A percentile compares a stretch with the other conserved stretches of the same genome.
These are phyloP conservation scores for Babyrousa celebensis DNA, from an alignment of 2,797 vertebrate genomes.

Conservation along the genomic window DNA sequence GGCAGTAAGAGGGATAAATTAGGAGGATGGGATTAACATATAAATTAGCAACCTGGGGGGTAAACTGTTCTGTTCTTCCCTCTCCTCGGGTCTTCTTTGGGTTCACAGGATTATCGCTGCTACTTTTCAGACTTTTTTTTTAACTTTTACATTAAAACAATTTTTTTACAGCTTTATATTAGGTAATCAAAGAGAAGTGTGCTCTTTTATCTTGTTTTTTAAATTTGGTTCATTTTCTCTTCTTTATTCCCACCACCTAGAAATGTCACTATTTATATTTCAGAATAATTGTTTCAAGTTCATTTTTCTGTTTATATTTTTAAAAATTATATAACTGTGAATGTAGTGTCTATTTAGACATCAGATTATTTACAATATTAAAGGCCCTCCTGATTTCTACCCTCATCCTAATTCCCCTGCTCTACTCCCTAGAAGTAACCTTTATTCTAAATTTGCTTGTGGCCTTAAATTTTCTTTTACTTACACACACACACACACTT, in stretches of 20 bases:
- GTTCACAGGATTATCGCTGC: not conserved
- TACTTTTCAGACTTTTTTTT: not conserved
- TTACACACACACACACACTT: not conserved
- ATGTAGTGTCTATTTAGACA: conserved; percentile 11
- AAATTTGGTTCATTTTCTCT: conserved; percentile 6
- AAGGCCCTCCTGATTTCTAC: not conserved
- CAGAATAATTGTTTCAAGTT: conserved; percentile 51
- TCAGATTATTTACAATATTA: conserved; percentile 15
- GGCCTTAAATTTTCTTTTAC: conserved; percentile 17
- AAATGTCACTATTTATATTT: not conserved
- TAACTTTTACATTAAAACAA: not conserved
- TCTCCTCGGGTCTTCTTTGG: not conserved
- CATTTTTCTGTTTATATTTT: conserved; percentile 33
- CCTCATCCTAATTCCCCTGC: not conserved
- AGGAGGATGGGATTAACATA: too few relatives aligned
- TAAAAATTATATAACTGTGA: conserved; percentile 4
- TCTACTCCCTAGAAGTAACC: conserved; percentile 8
- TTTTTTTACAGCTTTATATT: not conserved
- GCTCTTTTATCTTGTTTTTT: conserved; percentile 14
- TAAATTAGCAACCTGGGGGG: not conserved
- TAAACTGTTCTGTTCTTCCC: not conserved
- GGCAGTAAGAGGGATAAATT: too few relatives aligned
- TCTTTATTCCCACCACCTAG: not conserved
- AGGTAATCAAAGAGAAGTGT: not conserved
- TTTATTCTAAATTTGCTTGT: not conserved